Evolutionary conservation across 1,140 invertebrate species (phyloP).

Genomic region (Schlechtendalia chinensis): DNA sequence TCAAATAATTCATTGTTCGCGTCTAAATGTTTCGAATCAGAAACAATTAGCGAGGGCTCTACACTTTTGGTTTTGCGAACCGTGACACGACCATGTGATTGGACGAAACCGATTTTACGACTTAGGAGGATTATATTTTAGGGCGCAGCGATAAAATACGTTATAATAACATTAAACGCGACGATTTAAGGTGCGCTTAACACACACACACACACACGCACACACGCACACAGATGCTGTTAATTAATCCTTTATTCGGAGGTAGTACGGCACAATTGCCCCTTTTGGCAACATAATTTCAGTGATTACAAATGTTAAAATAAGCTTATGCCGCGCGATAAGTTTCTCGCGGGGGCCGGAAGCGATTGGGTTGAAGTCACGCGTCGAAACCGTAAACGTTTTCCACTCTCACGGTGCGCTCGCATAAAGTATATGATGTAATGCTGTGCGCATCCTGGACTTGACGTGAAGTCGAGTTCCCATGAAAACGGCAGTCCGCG

Average conservation of each 20-base stretch:
- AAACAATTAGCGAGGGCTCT: too few species aligned
- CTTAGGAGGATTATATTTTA: neutral
- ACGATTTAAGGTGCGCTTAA: neutral
- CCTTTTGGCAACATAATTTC: slow-evolving; percentile 19
- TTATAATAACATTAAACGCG: neutral
- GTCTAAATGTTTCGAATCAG: too few species aligned
- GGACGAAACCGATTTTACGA: slow-evolving; percentile 7
- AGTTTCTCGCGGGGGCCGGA: neutral
- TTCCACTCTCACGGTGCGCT: neutral
- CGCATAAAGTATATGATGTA: too few species aligned
- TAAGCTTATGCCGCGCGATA: slow-evolving; percentile 15
- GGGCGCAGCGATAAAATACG: slow-evolving; percentile 21
- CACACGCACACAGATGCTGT: neutral
- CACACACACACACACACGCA: too few species aligned
- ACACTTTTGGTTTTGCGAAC: too few species aligned
- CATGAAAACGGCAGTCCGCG: neutral
- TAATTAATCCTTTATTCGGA: slow-evolving; percentile 24
- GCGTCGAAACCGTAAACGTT: neutral
- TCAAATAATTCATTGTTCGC: too few species aligned
- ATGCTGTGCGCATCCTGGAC: neutral
- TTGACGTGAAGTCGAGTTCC: slow-evolving; percentile 29
- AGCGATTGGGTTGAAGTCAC: neutral
- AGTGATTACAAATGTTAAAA: slow-evolving; percentile 37
- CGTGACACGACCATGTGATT: too few species aligned
- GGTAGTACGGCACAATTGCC: neutral